Base-by-base conservation (phyloP, 64 coral and sea anemone genomes). In the Pachyseris speciosa region DNA sequence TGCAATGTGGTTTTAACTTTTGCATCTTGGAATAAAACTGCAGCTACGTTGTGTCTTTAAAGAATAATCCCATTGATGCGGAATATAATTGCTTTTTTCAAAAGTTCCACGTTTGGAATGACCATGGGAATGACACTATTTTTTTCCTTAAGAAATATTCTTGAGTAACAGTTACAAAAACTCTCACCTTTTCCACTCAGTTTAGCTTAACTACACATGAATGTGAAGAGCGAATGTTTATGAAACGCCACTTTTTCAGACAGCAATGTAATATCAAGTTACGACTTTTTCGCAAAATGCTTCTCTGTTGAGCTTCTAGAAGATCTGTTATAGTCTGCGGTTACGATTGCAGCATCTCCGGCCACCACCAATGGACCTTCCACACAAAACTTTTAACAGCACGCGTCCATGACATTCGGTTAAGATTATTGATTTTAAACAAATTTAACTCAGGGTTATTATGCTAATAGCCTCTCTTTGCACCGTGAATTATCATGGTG, bases 401-500 rank as follows among this genome's bases (percentile, higher is more conserved):
- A 34, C 38, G 67, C 36, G 67, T 71, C 67, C 34, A 4, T 39
- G 33, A 39, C 30, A 33, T 9, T 67, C 33, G 5, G 16, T 20
- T 4, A 20, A 15, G 6, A 20, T 40, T 60, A 61, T 76, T 51
- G 24, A 61, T 81, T 81, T 40, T 20, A 81, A 81, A 20, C 53
- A 41, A 57, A 61, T 32, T 81, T 81, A 61, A 53, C 53, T n/a
- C 34, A 13, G 55, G 63, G 27, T 63, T 37, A 40, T 61, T 81
- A 81, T 81, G 77, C 77, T 59, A 81, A 81, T 81, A 37, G 75
- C 20, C 20, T 57, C 13, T 37, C 3, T 57, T 20, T n/a, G 48
- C 31, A 61, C 8, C 9, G 4, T 0, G 5, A 11, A 81, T 81
- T 81, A 81, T 27, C 52, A 81, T 81, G 39, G 7, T 33, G 48